Evolutionary conservation across 2,888 invertebrate genomes (phyloP), one percentile per base, ranked within the genome.

Genomic region (Opisthograptis luteolata): DNA sequence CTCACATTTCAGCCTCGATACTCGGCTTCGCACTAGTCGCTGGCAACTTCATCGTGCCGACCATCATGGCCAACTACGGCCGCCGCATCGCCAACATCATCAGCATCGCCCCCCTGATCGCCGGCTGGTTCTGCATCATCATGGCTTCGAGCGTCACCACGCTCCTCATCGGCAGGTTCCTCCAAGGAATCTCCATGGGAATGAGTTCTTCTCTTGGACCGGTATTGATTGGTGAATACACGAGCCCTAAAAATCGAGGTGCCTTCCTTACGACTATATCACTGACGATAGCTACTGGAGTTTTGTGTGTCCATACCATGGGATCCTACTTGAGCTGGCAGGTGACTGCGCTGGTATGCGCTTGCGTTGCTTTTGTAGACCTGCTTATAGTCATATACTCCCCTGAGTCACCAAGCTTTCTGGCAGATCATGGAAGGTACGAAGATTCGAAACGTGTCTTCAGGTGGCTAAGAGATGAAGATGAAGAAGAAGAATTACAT

Each of bases 321-420:
- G 94, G 94, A 0, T 91, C 91, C 1, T 91, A 85, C 65, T 61
- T 92, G 0, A 62, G 76, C n/a, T 93, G 93, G 93, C 74, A 88
- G 58, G 69, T 68, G 1, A 87, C 91, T 0, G 92, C 92, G 0
- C 64, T 87, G 0, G 65, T 92, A 2, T 86, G 87, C 53, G 77
- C 81, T 0, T 42, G 69, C 1, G 66, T 91, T 6, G 82, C 87
- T 0, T 61, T 91, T 5, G 54, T 84, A 0, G 81, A 91, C n/a
- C 66, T 92, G 7, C 4, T 76, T 0, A 70, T 78, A n/a, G 66
- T 73, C 0, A 51, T 73, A 12, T 68, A 58, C 37, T 74, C 77
- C 1, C 93, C 92, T 0, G 94, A 94, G 73, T 91, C 93, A 1
- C 94, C 94, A 0, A 84, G 86, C 41, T 94, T 93, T 93, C 66